Base-by-base conservation (phyloP, 2,797 vertebrate species). In the Leptodactylus fallax region DNA sequence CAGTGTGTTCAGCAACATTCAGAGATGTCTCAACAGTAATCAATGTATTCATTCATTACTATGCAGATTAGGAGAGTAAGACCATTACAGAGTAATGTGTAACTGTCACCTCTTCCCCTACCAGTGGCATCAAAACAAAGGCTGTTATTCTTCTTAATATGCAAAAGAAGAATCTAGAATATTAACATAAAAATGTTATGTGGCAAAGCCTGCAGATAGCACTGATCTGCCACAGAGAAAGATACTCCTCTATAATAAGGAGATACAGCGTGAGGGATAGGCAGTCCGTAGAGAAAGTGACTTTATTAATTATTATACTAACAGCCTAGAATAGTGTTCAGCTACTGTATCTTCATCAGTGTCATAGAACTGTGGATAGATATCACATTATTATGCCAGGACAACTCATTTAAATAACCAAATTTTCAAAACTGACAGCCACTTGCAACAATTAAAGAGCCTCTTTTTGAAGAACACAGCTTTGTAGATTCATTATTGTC, bases 1-100 rank as follows among this genome's bases (percentile, higher is more conserved):
- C 14, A 63, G 79, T 16, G 19, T 14, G 12, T 60, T 23, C 27
- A 63, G 60, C 36, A 63, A 65, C 23, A 80, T 21, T 56, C 25
- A 11, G 53, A 21, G 69, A 56, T 17, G 21, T 63, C 79, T 47
- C 79, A 81, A 16, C 58, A 45, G 23, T 16, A 45, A 56, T 84
- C 82, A 84, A 84, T 84, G 85, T 47, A 58, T 47, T 79, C 77
- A 69, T 86, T 71, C 79, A 86, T 86, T 60, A 47, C 67, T 86
- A 81, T 86, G 85, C 78, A 80, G 69, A 86, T 86, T 16, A 61
- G 53, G 36, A 51, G 27, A 72, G 63, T 49, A 77, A 63, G 36
- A n/a, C 56, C 77, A 81, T 60, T 49, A 36, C 85, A 49, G 27
- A 80, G 85, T 45, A 58, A 69, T 72, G 21, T 60, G 19, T 71